These are phyloP conservation scores for Cavia porcellus DNA, from an alignment of 2,113 vertebrate genomes.

Conservation along the genomic window DNA sequence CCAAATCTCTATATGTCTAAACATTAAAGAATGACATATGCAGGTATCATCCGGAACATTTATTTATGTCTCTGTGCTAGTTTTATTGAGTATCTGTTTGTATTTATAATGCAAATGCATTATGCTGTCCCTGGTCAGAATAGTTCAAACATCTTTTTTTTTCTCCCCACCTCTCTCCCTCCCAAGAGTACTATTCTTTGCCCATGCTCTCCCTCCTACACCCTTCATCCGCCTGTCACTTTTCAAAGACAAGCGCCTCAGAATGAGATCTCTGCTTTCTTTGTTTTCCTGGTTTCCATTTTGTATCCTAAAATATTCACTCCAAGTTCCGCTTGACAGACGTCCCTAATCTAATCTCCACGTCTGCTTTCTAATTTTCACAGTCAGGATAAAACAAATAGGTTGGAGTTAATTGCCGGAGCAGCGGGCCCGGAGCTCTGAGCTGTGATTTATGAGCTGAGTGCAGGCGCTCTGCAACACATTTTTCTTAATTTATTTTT, in stretches of 20 bases:
- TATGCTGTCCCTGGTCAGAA: conserved; percentile 43
- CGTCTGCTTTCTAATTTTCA: conserved; percentile 99
- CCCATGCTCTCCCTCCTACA: conserved; percentile 29
- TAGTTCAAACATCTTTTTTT: conserved; percentile 5
- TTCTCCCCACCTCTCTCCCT: not conserved
- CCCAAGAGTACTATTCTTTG: not conserved
- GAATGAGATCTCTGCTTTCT: conserved; percentile 83
- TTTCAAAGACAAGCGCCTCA: conserved; percentile 79
- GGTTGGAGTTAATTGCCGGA: conserved; percentile 98
- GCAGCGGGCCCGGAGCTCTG: conserved; percentile 93
- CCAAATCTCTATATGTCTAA: conserved; percentile 49
- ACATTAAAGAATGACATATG: conserved; percentile 51
- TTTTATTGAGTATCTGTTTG: conserved; percentile 42
- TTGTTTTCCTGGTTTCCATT: conserved; percentile 90
- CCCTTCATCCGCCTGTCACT: conserved; percentile 79
- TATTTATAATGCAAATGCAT: conserved; percentile 57
- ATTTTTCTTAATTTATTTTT: conserved; percentile 99
- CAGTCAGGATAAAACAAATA: conserved; percentile 99
- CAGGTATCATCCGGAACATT: conserved; percentile 40
- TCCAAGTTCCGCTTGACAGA: conserved; percentile 96
- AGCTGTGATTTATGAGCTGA: conserved; percentile 98
- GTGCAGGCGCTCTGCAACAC: conserved; percentile 94
- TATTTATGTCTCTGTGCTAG: conserved; percentile 56
- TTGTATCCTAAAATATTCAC: conserved; percentile 96
- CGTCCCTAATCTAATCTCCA: conserved; percentile 97